Base-by-base conservation (phyloP, 2,113 vertebrate species). In the Erythrolamprus reginae region DNA sequence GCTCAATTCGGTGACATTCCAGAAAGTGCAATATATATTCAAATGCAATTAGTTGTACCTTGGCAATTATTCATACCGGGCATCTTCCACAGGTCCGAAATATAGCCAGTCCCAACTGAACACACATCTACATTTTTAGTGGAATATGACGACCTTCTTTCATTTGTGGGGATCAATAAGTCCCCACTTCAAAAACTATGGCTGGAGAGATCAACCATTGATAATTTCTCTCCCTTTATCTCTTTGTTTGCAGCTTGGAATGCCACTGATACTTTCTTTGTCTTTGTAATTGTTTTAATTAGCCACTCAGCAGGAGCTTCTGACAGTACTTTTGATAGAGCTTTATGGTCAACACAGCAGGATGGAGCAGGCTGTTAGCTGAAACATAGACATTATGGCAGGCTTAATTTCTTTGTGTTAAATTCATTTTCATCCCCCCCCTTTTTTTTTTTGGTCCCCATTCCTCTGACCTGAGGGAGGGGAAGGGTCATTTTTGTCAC, bases 201-300 rank as follows among this genome's bases (percentile, higher is more conserved):
- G 95, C 95, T 23, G 90, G 93, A 91, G 95, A 96, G 96, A 95
- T 91, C 89, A 93, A 56, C 94, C 93, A 91, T 87, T 92, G 96
- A 96, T 93, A 94, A 95, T 95, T 96, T 97, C 97, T 97, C 94
- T 97, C 94, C 93, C 97, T 96, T 94, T 96, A 97, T 98, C 97
- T 97, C 96, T 97, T 97, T 97, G 97, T 97, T 95, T 95, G 97
- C 96, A 96, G 95, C 95, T 95, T 88, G 97, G 97, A 97, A 97
- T 97, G 98, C 97, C 97, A 97, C 93, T 93, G 97, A 96, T 96
- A 96, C 96, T 95, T 96, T 93, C 96, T 98, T 99, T 99, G 98
- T 98, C 95, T 98, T 95, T 97, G 95, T 98, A 98, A 98, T 98
- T 98, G 97, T 98, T 98, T 98, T 98, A 98, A 99, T 99, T 98